Evolutionary conservation across 2,888 invertebrate species (phyloP).

Genomic region (Silvanus unidentatus): DNA sequence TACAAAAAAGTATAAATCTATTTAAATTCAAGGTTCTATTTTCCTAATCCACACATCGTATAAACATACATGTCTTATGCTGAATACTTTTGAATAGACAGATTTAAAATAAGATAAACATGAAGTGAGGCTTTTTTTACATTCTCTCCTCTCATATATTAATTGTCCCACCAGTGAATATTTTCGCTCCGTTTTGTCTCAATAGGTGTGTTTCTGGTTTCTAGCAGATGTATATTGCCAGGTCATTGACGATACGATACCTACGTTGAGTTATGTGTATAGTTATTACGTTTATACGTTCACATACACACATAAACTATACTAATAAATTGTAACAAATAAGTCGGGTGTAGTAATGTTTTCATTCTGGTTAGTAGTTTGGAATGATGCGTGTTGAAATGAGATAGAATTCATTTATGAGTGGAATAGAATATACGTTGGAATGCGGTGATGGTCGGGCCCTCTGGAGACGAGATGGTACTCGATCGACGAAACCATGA

Average conservation of each 20-base stretch:
- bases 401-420: constrained; percentile 17
- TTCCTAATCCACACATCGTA: too few relatives aligned
- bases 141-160: too few relatives aligned
- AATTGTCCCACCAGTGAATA: constrained; percentile 1
- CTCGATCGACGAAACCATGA: constrained; percentile 16
- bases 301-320: constrained; percentile 11
- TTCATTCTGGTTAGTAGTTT: constrained; percentile 23
- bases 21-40: not conserved
- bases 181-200: constrained; percentile 1
- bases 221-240: constrained; percentile 12
- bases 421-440: constrained; percentile 23
- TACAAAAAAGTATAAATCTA: not conserved
- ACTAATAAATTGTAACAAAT: constrained; percentile 28
- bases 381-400: constrained; percentile 26
- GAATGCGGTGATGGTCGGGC: constrained; percentile 37
- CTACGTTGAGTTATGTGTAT: constrained; percentile 12
- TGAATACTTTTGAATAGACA: too few relatives aligned
- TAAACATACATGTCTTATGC: too few relatives aligned
- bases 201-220: too few relatives aligned
- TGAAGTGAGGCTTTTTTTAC: too few relatives aligned
- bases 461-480: constrained; percentile 20
- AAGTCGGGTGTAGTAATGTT: constrained; percentile 23
- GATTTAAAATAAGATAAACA: too few relatives aligned
- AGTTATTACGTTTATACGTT: constrained; percentile 15
- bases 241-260: constrained; percentile 19